Percentiles rank a stretch among this genome's conserved stretches.
Conservation (phyloP, 2,113 vertebrate species). For the Plecturocebus donacophilus region DNA sequence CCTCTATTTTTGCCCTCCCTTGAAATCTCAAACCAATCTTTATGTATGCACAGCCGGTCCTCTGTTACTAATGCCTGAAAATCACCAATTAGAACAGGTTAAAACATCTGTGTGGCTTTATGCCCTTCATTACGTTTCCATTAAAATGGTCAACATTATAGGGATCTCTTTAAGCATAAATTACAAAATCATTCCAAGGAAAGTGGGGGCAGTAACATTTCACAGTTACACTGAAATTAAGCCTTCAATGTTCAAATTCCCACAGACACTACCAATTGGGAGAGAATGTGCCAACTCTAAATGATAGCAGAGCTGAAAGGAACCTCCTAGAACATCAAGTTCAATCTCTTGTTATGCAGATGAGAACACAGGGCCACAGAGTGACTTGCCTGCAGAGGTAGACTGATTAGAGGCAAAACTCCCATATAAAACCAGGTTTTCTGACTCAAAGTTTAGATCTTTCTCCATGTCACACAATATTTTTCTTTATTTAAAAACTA, state of each 20-base stretch:
- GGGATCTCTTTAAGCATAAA: constrained; percentile 41
- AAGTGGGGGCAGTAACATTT: constrained; percentile 50
- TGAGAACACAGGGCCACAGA: background rate
- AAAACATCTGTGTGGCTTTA: constrained; percentile 40
- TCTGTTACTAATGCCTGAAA: constrained; percentile 1
- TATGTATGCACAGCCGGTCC: background rate
- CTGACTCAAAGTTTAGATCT: background rate
- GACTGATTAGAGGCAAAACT: background rate
- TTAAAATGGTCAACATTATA: constrained; percentile 39
- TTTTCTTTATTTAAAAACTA: constrained; percentile 28
- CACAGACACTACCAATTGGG: constrained; percentile 1
- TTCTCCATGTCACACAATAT: background rate
- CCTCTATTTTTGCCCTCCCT: background rate
- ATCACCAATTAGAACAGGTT: constrained; percentile 52
- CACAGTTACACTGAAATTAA: constrained; percentile 63
- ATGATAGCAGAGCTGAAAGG: background rate
- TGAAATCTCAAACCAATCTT: background rate
- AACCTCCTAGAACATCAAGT: background rate
- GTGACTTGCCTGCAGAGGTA: background rate
- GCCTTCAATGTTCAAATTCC: constrained; percentile 45
- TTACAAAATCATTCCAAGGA: constrained; percentile 53
- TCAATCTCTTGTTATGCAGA: background rate
- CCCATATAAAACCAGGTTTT: background rate
- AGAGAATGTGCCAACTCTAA: background rate
- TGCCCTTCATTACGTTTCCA: constrained; percentile 57